These are phyloP conservation scores for Coregonus clupeaformis DNA, from an alignment of 2,113 vertebrate genomes.

Conservation along the genomic window DNA sequence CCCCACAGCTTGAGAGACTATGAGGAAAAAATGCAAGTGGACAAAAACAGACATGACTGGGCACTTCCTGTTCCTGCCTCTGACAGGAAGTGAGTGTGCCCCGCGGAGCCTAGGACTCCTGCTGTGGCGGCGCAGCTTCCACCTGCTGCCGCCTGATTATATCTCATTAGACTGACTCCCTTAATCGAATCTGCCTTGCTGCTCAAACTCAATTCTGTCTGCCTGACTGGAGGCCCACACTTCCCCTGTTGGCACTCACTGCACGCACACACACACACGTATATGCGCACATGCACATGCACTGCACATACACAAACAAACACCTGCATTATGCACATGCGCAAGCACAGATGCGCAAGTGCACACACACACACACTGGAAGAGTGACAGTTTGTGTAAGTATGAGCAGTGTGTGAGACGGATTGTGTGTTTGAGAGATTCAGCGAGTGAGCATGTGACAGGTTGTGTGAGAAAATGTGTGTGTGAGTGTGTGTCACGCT, in stretches of 20 bases:
- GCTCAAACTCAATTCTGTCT: slow-evolving; percentile 67
- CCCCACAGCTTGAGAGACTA: neutral
- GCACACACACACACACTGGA: neutral
- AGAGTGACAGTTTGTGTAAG: neutral
- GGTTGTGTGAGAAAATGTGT: neutral
- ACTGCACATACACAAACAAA: neutral
- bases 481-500: neutral
- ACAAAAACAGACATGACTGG: slow-evolving; percentile 5
- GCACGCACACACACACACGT: neutral
- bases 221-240: slow-evolving; percentile 33
- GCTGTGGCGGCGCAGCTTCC: slow-evolving; percentile 32
- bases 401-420: neutral
- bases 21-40: neutral
- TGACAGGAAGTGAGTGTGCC: neutral
- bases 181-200: slow-evolving; percentile 72
- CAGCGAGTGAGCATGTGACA: neutral
- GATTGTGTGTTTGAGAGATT: neutral
- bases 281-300: neutral
- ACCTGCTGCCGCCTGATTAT: slow-evolving; percentile 56
- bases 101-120: neutral
- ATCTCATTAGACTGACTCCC: slow-evolving; percentile 55
- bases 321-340: neutral
- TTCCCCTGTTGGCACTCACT: slow-evolving; percentile 51
- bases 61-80: neutral
- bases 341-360: neutral